Percentiles rank a stretch among this genome's conserved stretches.
phyloP scores from a whole-genome alignment of 2,113 vertebrate genomes.

The Columbina picui region DNA sequence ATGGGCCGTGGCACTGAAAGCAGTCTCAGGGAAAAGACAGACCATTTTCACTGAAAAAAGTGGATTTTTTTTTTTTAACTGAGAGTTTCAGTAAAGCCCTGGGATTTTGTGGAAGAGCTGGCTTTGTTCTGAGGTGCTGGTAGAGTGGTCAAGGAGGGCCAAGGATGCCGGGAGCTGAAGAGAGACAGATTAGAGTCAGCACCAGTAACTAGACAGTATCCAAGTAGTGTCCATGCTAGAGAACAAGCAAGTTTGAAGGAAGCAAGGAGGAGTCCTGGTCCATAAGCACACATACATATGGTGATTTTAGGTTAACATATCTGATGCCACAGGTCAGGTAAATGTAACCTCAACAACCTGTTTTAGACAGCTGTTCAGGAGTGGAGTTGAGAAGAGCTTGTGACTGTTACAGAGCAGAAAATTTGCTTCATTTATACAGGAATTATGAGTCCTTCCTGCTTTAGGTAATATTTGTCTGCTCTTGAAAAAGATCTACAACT shows the following conservation, averaged over 20 bases:
- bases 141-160: rapidly evolving
- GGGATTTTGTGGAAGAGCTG: neutral
- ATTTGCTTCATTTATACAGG: neutral
- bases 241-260: neutral
- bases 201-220: neutral
- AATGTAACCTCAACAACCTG: neutral
- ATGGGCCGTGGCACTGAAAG: neutral
- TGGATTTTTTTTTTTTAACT: neutral
- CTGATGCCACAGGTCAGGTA: neutral
- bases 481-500: neutral
- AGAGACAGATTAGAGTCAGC: neutral
- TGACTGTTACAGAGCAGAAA: neutral
- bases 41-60: neutral
- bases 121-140: neutral
- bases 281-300: neutral
- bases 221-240: neutral
- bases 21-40: neutral
- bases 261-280: neutral
- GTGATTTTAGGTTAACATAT: neutral
- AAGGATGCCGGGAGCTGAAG: neutral
- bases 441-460: neutral
- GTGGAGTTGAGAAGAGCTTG: neutral
- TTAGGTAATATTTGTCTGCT: neutral
- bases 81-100: neutral
- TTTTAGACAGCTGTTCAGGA: neutral